phyloP scores from a whole-genome alignment of 2,888 invertebrate genomes.

The Steinernema scapterisci region DNA sequence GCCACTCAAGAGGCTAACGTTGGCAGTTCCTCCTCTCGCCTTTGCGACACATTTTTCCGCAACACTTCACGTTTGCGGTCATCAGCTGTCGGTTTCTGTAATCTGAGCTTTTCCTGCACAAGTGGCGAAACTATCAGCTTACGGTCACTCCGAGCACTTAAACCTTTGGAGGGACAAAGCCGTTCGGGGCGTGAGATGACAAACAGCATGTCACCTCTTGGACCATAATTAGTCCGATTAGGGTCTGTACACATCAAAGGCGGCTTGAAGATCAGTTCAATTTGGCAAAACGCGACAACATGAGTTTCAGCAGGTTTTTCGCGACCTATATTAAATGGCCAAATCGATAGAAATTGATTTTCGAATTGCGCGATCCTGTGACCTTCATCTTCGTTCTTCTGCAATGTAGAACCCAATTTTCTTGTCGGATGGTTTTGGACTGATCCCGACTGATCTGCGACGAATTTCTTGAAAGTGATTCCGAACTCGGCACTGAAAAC shows the following conservation, averaged over 20 bases:
- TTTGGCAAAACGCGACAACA: neutral
- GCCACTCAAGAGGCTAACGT: neutral
- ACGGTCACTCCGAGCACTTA: neutral
- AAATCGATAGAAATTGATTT: neutral
- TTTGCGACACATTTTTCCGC: neutral
- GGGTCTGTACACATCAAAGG: too few species aligned
- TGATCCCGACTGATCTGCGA: too few species aligned
- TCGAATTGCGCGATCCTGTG: constrained; percentile 11
- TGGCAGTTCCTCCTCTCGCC: neutral
- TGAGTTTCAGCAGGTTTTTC: neutral
- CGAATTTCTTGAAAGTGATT: too few species aligned
- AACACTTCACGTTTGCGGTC: neutral
- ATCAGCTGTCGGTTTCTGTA: neutral
- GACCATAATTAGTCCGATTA: too few species aligned
- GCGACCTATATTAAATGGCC: constrained; percentile 10
- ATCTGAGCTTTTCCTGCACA: neutral
- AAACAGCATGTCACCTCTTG: too few species aligned
- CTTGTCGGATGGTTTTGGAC: neutral
- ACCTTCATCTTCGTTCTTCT: neutral
- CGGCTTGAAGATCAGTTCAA: neutral
- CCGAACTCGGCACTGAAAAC: too few species aligned
- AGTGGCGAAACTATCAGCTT: neutral
- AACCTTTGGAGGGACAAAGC: neutral
- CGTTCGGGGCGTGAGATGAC: neutral
- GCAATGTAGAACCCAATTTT: neutral